Evolutionary conservation across 2,888 invertebrate species (phyloP), one percentile per base, ranked within the genome.

Genomic region (Clepsis dumicolana): DNA sequence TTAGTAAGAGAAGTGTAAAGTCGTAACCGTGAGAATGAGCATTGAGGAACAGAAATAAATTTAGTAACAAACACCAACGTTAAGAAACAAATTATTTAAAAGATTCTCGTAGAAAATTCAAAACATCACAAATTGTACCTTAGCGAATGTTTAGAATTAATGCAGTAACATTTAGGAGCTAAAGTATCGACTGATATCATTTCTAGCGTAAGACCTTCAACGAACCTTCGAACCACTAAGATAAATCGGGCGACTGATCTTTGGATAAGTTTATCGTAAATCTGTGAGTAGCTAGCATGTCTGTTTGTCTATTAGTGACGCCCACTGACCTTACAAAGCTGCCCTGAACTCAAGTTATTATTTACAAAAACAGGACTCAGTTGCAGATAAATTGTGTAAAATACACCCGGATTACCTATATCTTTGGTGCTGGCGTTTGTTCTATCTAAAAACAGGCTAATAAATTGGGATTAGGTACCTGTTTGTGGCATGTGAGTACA

Each of bases 171-270:
- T 57, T 2, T 59, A 67, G 57, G 52, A 57, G 56, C 27, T 63
- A 68, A 68, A 35, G 63, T 53, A 25, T 64, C 63, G 72, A 72
- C 75, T 75, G 73, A 79, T 85, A 81, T 84, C 79, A 81, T 74
- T 75, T 76, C 73, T 76, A 80, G 74, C 66, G 57, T 80, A 80
- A 78, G 83, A 81, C 77, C 80, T 79, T 78, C 80, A 81, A 80
- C 80, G 81, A 85, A 84, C 79, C 78, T 82, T 73, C 70, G 72
- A 73, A 61, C 71, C 52, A 35, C 25, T 60, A 56, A 59, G 67
- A 41, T 41, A 41, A 64, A 57, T 52, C 52, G 59, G 63, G 48
- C 29, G 63, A 64, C 68, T 68, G 68, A 59, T 53, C 44, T 27
- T 44, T 64, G 57, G 10, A 24, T 64, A 50, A 50, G 57, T 25